Evolutionary conservation across 2,888 invertebrate genomes (phyloP).

Genomic region (Yponomeuta plumbellus): DNA sequence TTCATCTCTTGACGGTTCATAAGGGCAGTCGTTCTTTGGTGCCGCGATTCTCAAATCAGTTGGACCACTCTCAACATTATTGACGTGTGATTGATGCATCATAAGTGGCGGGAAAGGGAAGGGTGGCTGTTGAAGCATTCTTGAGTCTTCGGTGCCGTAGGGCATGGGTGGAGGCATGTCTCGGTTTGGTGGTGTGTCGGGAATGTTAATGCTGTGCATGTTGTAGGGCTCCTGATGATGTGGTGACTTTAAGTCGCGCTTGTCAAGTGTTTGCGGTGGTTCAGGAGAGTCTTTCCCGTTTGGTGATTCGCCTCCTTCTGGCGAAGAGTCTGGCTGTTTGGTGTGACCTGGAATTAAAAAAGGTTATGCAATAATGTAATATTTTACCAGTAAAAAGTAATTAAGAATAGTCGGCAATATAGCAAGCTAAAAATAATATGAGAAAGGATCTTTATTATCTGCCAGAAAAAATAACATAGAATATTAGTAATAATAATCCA

Average conservation of each 20-base stretch:
- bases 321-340: constrained; percentile 65
- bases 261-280: constrained; percentile 44
- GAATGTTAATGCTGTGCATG: constrained; percentile 38
- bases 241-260: constrained; percentile 51
- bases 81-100: constrained; percentile 45
- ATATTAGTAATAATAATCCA: too few relatives aligned
- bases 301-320: constrained; percentile 61
- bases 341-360: constrained; percentile 48
- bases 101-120: constrained; percentile 57
- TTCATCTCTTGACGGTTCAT: constrained; percentile 42
- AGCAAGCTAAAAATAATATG: too few relatives aligned
- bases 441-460: too few relatives aligned
- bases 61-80: constrained; percentile 52
- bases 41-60: constrained; percentile 60
- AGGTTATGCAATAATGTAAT: too few relatives aligned
- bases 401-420: too few relatives aligned
- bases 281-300: constrained; percentile 62
- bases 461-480: too few relatives aligned
- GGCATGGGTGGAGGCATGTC: constrained; percentile 55
- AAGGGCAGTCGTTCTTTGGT: constrained; percentile 49
- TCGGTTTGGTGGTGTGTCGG: constrained; percentile 38
- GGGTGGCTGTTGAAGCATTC: constrained; percentile 50
- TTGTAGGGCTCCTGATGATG: constrained; percentile 52
- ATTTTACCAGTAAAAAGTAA: too few relatives aligned
- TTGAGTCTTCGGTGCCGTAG: constrained; percentile 41